A percentile compares a stretch with the other conserved stretches of the same genome.
These are phyloP conservation scores for Phaenicophaeus curvirostris DNA, from an alignment of 2,797 vertebrate species.

Conservation along the genomic window DNA sequence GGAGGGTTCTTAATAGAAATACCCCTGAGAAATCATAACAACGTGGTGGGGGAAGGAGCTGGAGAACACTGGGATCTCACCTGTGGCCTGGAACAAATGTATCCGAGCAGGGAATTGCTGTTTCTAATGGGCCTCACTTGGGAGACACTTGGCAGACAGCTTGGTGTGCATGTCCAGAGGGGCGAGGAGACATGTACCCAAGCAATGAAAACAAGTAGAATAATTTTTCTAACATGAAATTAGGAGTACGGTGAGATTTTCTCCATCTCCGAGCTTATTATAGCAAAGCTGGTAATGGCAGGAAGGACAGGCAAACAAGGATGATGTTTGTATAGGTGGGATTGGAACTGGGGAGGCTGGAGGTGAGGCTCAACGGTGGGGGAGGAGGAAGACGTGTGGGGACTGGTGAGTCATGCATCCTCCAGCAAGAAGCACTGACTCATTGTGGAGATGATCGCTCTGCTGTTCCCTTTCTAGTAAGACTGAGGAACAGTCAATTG, in stretches of 20 bases:
- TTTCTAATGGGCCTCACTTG: not conserved
- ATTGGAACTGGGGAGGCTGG: constrained; percentile 48
- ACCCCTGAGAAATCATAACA: constrained; percentile 8
- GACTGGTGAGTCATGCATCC: constrained; percentile 50
- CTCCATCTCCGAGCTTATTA: not conserved
- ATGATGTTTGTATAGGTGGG: constrained; percentile 22
- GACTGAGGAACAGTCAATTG: constrained; percentile 6
- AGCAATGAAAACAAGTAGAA: not conserved
- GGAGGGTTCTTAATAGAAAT: not conserved
- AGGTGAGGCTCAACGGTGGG: constrained; percentile 26
- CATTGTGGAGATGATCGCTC: constrained; percentile 22
- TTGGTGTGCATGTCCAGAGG: not conserved
- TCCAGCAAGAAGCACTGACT: constrained; percentile 61
- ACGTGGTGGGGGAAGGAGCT: not conserved
- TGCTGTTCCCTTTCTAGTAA: constrained; percentile 47
- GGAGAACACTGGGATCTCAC: not conserved
- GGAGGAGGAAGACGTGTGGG: constrained; percentile 51
- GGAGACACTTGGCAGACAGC: not conserved
- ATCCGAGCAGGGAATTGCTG: not conserved
- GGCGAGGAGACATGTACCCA: not conserved
- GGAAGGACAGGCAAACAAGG: not conserved
- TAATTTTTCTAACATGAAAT: not conserved
- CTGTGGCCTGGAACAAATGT: not conserved
- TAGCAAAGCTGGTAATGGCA: not conserved
- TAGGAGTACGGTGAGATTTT: not conserved